Conservation (phyloP, 2,797 vertebrate species). For the Linurgus olivaceus region DNA sequence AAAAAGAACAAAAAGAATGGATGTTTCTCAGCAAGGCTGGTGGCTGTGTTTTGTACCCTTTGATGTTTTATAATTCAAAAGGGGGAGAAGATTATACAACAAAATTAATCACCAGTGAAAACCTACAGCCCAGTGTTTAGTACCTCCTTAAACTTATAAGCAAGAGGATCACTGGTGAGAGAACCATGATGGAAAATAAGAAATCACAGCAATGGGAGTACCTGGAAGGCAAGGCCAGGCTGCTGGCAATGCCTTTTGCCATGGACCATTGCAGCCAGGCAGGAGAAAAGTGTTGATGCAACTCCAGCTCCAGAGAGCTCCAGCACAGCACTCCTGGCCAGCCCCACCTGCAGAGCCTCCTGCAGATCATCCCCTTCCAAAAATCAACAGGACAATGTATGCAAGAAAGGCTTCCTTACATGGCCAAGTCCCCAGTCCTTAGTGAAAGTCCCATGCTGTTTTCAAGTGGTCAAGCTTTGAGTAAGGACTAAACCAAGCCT, state of each 20-base stretch:
- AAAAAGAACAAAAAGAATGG: slow-evolving; percentile 30
- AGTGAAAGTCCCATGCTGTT: not conserved
- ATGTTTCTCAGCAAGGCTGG: not conserved
- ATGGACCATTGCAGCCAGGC: rapidly evolving
- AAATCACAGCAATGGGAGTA: not conserved
- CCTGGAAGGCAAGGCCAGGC: not conserved
- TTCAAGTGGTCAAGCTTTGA: not conserved
- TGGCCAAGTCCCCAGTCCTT: not conserved
- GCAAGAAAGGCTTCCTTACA: not conserved
- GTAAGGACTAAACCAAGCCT: not conserved
- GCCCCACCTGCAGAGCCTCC: not conserved
- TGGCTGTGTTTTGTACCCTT: not conserved
- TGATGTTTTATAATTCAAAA: not conserved
- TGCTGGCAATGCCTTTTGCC: not conserved
- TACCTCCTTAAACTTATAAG: not conserved
- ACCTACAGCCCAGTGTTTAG: not conserved
- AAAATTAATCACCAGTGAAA: not conserved
- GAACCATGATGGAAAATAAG: not conserved
- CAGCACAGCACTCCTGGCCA: not conserved
- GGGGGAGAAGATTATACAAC: not conserved
- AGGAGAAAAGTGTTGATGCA: not conserved
- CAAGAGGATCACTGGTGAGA: not conserved
- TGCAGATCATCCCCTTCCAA: rapidly evolving
- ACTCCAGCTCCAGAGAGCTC: not conserved
- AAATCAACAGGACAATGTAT: not conserved